Percentiles rank a stretch among this genome's conserved stretches.
Conservation (phyloP, 2,797 vertebrate species). For the Phyllotis vaccarum region DNA sequence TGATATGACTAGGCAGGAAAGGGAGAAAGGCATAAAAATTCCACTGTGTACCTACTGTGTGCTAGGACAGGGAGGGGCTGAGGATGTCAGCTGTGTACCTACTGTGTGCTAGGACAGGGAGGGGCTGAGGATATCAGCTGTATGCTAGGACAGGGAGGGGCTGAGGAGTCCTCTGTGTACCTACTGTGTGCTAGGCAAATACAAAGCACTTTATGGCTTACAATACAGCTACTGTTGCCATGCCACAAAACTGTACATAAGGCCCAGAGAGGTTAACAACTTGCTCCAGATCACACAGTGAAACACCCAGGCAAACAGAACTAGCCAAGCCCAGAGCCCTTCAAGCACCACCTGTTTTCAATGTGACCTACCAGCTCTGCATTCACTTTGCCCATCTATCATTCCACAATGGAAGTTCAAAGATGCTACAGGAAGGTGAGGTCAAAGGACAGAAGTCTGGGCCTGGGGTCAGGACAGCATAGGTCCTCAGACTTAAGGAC, state of each 20-base stretch:
- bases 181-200: not conserved
- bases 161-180: not conserved
- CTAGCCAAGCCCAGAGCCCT: not conserved
- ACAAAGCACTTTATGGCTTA: not conserved
- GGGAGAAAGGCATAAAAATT: no score
- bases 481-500: not conserved
- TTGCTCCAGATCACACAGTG: not conserved
- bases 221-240: not conserved
- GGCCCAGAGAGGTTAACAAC: not conserved
- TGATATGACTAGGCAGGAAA: not conserved
- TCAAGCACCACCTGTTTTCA: not conserved
- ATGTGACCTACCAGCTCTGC: not conserved
- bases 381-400: not conserved
- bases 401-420: not conserved
- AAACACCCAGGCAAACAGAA: no score
- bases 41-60: no score
- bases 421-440: not conserved
- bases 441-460: not conserved
- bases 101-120: not conserved
- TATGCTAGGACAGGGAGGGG: not conserved
- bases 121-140: accelerated
- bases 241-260: not conserved
- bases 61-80: not conserved
- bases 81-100: not conserved
- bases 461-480: not conserved